Evolutionary conservation across 1,140 invertebrate species (phyloP), one percentile per base, ranked within the genome.

Genomic region (Drosophila ananassae): DNA sequence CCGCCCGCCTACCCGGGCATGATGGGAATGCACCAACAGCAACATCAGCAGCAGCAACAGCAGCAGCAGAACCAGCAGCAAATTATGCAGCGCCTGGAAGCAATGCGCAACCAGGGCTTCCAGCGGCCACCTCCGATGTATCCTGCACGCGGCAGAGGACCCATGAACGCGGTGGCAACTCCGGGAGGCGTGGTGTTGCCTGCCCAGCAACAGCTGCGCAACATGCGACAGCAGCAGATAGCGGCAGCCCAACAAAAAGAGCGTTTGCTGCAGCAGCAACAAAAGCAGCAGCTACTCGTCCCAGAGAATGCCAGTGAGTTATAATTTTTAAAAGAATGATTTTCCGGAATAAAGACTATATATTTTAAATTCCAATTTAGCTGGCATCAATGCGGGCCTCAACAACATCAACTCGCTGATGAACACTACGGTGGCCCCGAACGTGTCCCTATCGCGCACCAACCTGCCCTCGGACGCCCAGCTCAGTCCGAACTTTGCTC

Each of bases 371-470:
- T 54, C 22, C 37, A n/a, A 0, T 59, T 21, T 4, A 83, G 78
- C 79, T 77, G 91, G 95, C 91, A 93, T 95, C 64, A 93, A 93
- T 68, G 92, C 94, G 30, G 93, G 93, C 61, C 93, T 96, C 78
- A 95, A 96, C 55, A 96, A 95, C 90, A 96, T 97, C 72, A 95
- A 95, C 90, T 96, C 94, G 60, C 92, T 97, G 75, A 93, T 97
- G 68, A 97, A 96, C 89, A 95, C 95, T n/a, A 95, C 95, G 21
- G 95, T 96, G 64, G 96, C 96, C 21, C 96, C 95, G 7, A 97
- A 97, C 92, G 96, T 97, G 7, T 95, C 96, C 25, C 92, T 93
- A 30, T 92, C 96, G 93, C 93, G 95, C 67, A 95, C 94, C 25
- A 96, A 94, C 92, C 93, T 95, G 73, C 91, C 91, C n/a, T 93